A percentile compares a stretch with the other conserved stretches of the same genome.
These are phyloP conservation scores for Phaedon cochleariae DNA, from an alignment of 2,888 invertebrate genomes.

Conservation along the genomic window DNA sequence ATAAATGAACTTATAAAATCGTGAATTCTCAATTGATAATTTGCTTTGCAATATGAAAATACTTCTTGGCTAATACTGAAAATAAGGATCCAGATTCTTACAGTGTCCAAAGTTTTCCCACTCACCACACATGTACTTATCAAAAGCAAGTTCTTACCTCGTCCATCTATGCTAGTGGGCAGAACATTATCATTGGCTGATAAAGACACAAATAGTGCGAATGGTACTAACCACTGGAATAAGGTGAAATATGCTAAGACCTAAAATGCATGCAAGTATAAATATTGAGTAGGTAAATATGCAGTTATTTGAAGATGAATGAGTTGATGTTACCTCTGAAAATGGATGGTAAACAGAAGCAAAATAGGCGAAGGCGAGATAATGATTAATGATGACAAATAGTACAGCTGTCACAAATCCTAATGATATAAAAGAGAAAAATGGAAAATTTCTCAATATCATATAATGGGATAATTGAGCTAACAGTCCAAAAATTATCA, in stretches of 20 bases:
- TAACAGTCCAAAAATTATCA: constrained; percentile 76
- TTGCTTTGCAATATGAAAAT: too few species aligned
- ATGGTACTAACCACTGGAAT: constrained; percentile 91
- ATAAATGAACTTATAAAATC: too few species aligned
- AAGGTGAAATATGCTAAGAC: constrained; percentile 89
- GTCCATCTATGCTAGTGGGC: constrained; percentile 67
- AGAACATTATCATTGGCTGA: constrained; percentile 93
- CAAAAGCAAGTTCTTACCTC: constrained; percentile 36
- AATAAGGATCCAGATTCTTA: too few species aligned
- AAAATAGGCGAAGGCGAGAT: constrained; percentile 85
- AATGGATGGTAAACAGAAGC: constrained; percentile 77
- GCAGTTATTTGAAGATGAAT: neutral
- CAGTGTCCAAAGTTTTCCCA: too few species aligned
- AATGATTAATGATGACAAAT: constrained; percentile 80
- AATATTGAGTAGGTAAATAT: too few species aligned
- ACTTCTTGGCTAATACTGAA: too few species aligned
- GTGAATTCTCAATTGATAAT: too few species aligned
- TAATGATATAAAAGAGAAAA: constrained; percentile 76
- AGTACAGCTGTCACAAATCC: constrained; percentile 75
- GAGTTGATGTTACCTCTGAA: constrained; percentile 73
- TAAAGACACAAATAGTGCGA: constrained; percentile 87
- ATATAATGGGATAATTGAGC: constrained; percentile 79
- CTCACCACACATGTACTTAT: too few species aligned
- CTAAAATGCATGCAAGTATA: constrained; percentile 64
- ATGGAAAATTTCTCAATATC: constrained; percentile 84